Conservation (phyloP, 2,888 invertebrate species). For the Andrena trimmerana region DNA sequence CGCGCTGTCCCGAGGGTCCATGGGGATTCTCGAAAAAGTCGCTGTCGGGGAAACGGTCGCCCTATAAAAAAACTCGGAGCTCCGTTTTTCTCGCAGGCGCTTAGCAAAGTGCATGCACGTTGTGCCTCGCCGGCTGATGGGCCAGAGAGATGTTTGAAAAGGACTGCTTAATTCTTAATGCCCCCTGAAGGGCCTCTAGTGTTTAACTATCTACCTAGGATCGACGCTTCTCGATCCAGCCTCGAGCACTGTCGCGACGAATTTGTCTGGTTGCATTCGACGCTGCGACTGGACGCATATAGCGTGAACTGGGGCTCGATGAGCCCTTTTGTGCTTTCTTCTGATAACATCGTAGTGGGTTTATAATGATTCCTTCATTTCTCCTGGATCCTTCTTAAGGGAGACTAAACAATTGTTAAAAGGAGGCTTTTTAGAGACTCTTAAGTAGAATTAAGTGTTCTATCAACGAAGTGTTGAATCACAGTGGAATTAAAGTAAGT, state of each 20-base stretch:
- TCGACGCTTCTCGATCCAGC: slow-evolving; percentile 44
- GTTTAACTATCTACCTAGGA: slow-evolving; percentile 42
- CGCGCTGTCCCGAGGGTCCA: not conserved
- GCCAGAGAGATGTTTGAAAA: slow-evolving; percentile 56
- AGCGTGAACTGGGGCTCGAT: slow-evolving; percentile 1
- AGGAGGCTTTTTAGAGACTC: not conserved
- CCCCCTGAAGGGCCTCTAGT: slow-evolving; percentile 53
- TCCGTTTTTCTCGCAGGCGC: slow-evolving; percentile 46
- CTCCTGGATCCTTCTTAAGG: too few relatives aligned
- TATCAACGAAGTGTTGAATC: too few relatives aligned
- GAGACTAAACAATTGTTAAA: not conserved
- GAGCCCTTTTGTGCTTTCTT: not conserved
- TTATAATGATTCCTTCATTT: too few relatives aligned
- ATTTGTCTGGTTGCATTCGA: slow-evolving; percentile 19
- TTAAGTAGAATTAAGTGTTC: not conserved
- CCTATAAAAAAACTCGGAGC: slow-evolving; percentile 44
- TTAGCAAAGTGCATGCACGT: slow-evolving; percentile 55
- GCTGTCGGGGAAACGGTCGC: slow-evolving; percentile 1
- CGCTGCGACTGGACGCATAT: slow-evolving; percentile 19
- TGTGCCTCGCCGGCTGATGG: slow-evolving; percentile 37
- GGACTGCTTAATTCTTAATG: slow-evolving; percentile 66
- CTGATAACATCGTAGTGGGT: not conserved
- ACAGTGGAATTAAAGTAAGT: too few relatives aligned
- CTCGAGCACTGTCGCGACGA: slow-evolving; percentile 32
- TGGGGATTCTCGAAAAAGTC: not conserved